Percentiles rank a stretch among this genome's conserved stretches.
These are phyloP conservation scores for Furcifer pardalis DNA, from an alignment of 2,797 vertebrate species.

Conservation along the genomic window DNA sequence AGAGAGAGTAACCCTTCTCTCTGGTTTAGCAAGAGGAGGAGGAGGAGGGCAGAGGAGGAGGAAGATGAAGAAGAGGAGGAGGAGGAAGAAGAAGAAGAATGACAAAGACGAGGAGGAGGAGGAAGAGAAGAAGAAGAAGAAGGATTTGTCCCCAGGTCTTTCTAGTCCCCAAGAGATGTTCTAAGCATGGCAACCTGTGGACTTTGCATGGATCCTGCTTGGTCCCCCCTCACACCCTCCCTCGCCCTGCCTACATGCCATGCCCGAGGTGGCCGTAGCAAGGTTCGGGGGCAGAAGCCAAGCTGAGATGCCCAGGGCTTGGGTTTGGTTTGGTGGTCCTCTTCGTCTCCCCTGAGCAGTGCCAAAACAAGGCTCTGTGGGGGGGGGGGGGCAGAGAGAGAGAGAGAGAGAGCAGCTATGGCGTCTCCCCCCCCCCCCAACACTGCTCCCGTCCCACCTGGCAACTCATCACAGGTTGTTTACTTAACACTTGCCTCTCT, in stretches of 20 bases:
- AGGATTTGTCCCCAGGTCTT: conserved; percentile 69
- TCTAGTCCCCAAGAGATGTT: conserved; percentile 67
- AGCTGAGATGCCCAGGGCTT: too few species aligned
- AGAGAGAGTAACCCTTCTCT: neutral
- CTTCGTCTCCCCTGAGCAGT: too few species aligned
- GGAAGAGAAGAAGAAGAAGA: too few species aligned
- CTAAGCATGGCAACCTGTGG: neutral
- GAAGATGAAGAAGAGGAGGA: too few species aligned
- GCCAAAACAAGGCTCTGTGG: conserved; percentile 42
- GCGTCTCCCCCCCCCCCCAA: neutral
- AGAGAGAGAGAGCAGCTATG: too few species aligned
- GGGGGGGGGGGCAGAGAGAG: too few species aligned
- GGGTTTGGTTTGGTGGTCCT: too few species aligned
- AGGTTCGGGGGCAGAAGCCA: neutral
- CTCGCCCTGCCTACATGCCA: neutral
- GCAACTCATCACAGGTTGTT: conserved; percentile 32
- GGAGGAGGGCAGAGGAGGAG: too few species aligned
- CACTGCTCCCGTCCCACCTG: neutral
- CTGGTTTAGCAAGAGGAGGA: too few species aligned
- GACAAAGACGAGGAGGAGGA: too few species aligned
- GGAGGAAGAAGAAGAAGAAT: too few species aligned
- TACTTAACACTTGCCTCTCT: conserved; percentile 65
- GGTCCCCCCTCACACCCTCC: neutral
- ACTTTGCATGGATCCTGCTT: too few species aligned
- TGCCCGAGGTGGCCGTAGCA: neutral